A percentile compares a stretch with the other conserved stretches of the same genome.
These are phyloP conservation scores for Odontophorus gujanensis DNA, from an alignment of 2,113 vertebrate species.

Conservation along the genomic window DNA sequence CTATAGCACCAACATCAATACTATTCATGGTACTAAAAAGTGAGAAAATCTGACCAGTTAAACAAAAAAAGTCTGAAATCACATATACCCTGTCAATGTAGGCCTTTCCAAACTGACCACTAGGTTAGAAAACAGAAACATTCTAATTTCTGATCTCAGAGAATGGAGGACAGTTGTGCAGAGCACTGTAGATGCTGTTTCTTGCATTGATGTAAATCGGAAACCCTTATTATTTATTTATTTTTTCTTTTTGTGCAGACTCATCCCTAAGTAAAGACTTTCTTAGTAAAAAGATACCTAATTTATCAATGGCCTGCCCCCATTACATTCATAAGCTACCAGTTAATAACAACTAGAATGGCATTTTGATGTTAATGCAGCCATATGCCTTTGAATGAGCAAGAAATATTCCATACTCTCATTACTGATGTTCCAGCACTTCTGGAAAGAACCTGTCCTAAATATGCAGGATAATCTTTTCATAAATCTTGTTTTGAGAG, in stretches of 20 bases:
- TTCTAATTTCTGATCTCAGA: background rate
- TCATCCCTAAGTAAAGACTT: background rate
- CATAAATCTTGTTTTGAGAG: background rate
- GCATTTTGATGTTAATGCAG: background rate
- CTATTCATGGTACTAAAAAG: rapidly evolving
- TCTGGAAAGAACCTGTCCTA: background rate
- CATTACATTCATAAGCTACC: background rate
- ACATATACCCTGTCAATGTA: background rate
- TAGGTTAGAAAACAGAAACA: background rate
- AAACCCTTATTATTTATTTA: background rate
- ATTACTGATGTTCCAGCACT: background rate
- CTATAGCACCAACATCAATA: background rate
- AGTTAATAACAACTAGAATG: background rate
- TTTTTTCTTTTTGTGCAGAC: background rate
- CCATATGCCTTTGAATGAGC: background rate
- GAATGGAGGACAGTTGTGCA: background rate
- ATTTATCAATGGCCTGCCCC: background rate
- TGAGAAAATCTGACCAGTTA: background rate
- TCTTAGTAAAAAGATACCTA: background rate
- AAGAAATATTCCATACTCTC: background rate
- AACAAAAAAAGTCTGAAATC: background rate
- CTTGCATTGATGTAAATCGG: background rate
- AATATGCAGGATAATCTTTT: background rate
- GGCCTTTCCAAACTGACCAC: background rate
- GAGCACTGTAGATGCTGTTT: background rate